phyloP scores from a whole-genome alignment of 2,113 vertebrate species.

The Gallinago undulata region DNA sequence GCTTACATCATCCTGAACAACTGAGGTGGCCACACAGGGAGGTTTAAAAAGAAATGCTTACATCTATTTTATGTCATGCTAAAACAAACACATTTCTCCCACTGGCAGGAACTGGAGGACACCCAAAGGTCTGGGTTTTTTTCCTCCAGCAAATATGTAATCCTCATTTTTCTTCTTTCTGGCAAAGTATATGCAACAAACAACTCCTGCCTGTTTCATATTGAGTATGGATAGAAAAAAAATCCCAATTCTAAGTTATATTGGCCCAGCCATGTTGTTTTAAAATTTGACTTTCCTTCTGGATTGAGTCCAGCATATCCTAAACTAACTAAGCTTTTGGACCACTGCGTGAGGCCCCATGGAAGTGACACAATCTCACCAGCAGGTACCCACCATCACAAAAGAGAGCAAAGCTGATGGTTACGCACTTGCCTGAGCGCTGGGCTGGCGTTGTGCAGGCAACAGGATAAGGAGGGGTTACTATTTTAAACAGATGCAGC shows the following conservation, averaged over 20 bases:
- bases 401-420: background rate
- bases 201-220: background rate
- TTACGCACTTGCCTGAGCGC: background rate
- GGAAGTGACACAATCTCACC: background rate
- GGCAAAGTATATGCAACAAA: background rate
- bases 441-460: background rate
- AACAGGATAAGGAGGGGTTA: background rate
- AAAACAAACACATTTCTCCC: slow-evolving; percentile 12
- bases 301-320: background rate
- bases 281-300: background rate
- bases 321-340: background rate
- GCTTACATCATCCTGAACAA: background rate
- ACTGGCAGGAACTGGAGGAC: background rate
- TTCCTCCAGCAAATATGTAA: background rate
- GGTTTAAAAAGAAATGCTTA: slow-evolving; percentile 27
- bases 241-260: background rate
- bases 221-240: background rate
- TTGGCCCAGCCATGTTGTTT: background rate
- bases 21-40: slow-evolving; percentile 32
- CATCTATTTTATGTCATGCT: background rate
- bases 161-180: background rate
- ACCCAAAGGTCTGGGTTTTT: background rate
- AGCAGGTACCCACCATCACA: background rate
- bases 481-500: slow-evolving; percentile 28
- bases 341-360: fast-evolving